Conservation (phyloP, 2,113 vertebrate genomes). For the Rhinoderma darwinii region DNA sequence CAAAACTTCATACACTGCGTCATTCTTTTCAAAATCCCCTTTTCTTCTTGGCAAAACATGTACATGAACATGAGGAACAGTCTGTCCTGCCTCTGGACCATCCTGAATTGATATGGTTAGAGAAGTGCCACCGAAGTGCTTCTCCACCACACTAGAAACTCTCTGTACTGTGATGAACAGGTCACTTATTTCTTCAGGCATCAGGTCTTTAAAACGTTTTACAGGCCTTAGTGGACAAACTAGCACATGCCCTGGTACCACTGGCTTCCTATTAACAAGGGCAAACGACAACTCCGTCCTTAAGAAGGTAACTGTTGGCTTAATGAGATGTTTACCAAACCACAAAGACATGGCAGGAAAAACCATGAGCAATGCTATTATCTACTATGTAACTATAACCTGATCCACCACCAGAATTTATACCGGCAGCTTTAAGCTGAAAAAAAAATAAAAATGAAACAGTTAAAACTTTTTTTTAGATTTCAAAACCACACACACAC, state of each 20-base stretch:
- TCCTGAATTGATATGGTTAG: slow-evolving; percentile 89
- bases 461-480: not conserved
- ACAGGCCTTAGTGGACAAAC: slow-evolving; percentile 84
- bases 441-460: not conserved
- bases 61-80: slow-evolving; percentile 85
- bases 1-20: slow-evolving; percentile 84
- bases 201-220: slow-evolving; percentile 85
- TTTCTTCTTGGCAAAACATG: slow-evolving; percentile 82
- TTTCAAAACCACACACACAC: not conserved
- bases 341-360: slow-evolving; percentile 60
- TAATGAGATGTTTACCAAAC: slow-evolving; percentile 78
- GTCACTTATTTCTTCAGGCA: slow-evolving; percentile 83
- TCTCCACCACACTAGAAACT: slow-evolving; percentile 83
- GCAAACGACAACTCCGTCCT: slow-evolving; percentile 76
- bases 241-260: slow-evolving; percentile 83
- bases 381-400: not conserved
- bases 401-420: not conserved
- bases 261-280: slow-evolving; percentile 78
- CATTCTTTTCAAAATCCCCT: slow-evolving; percentile 84
- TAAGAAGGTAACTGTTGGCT: slow-evolving; percentile 71
- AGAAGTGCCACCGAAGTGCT: slow-evolving; percentile 83
- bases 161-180: slow-evolving; percentile 79
- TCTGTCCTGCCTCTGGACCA: slow-evolving; percentile 56
- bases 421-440: not conserved
- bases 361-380: not conserved